Evolutionary conservation across 2,113 vertebrate genomes (phyloP), one percentile per base, ranked within the genome.

Genomic region (Galeopterus variegatus): DNA sequence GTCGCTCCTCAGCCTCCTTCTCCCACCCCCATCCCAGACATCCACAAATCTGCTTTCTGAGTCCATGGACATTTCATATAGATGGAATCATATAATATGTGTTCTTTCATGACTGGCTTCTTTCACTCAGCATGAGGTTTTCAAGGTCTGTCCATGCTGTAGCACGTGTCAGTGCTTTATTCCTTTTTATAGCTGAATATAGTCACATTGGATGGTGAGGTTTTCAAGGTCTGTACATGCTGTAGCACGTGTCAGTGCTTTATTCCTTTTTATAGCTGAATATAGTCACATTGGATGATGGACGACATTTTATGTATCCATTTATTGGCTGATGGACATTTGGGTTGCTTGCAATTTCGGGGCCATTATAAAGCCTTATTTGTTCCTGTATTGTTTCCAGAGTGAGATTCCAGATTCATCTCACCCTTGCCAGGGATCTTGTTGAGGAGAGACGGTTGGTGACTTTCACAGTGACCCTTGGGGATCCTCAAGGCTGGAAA

Each of bases 181-280:
- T 36, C 28, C 19, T 36, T 80, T 56, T 8, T 12, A 6, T 7
- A 24, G 19, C 65, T 58, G 48, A 21, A 8, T 5, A 2, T 31
- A 13, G 23, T 60, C 8, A 23, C 26, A 0, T 0, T 0, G 56
- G 31, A 0, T 13, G n/a, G 0, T 28, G 0, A 14, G 0, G 21
- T 8, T 33, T 41, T 69, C 52, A 3, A 13, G 48, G 36, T 14
- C 33, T 14, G 1, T 3, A 3, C 28, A 8, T 0, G 6, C 0
- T 5, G n/a, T 36, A 26, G 31, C 50, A 0, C 0, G 0, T 23
- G 1, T 21, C 5, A 0, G 15, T 0, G 4, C 5, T 36, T 18
- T 33, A 1, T 6, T 36, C 28, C 19, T 36, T 80, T 56, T 8
- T 12, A 6, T 7, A 24, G 19, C 65, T 58, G 48, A 21, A 8